These are phyloP conservation scores for Pteronura brasiliensis DNA, from an alignment of 2,113 vertebrate species.

Conservation along the genomic window DNA sequence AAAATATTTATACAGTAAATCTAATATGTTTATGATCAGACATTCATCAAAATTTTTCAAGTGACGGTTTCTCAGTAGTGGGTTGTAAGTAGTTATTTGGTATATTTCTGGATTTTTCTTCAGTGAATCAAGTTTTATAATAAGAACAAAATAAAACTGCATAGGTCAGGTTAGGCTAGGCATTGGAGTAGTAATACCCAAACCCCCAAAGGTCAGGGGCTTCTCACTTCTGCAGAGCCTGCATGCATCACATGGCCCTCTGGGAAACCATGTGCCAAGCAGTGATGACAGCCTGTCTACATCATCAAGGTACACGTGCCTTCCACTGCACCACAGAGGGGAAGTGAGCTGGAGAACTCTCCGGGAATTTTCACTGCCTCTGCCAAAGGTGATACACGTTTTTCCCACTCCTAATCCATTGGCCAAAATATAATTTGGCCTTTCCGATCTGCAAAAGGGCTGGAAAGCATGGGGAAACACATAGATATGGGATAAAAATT, in stretches of 20 bases:
- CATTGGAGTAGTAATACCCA: neutral
- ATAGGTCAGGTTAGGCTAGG: neutral
- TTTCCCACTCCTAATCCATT: neutral
- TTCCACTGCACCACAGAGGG: neutral
- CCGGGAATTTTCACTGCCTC: neutral
- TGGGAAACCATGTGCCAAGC: neutral
- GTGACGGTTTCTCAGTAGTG: neutral
- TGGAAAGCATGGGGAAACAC: neutral
- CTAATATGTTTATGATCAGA: neutral
- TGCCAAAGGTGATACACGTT: neutral
- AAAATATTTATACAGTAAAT: neutral
- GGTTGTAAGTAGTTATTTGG: neutral
- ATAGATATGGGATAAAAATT: neutral
- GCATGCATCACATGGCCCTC: neutral
- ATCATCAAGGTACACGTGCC: neutral
- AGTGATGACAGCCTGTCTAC: neutral
- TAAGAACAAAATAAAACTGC: neutral
- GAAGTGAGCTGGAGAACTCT: neutral
- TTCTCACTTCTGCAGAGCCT: neutral
- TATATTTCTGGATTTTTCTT: neutral
- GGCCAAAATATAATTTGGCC: neutral
- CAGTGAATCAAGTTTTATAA: neutral
- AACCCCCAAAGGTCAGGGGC: neutral
- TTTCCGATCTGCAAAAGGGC: neutral
- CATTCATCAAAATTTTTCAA: neutral